Base-by-base conservation (phyloP, 2,797 vertebrate species). In the Urocyon cinereoargenteus region DNA sequence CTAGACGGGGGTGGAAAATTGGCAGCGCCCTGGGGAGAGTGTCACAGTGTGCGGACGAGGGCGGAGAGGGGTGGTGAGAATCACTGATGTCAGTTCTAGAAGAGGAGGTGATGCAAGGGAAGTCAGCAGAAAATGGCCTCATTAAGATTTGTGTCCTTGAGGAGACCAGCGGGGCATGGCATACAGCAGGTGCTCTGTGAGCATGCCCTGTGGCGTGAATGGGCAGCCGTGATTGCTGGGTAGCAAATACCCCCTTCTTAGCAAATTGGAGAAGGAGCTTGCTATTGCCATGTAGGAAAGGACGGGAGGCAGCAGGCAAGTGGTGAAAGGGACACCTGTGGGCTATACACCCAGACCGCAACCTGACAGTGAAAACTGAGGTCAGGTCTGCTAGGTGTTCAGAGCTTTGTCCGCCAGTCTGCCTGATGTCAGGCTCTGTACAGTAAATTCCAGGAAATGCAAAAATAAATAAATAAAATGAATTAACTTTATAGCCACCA, bases 291-390 rank as follows among this genome's bases (percentile, higher is more conserved):
- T 0, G 1, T 2, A 31, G 49, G 45, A 13, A 40, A 36, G 19
- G 11, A 11, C 12, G 57, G 55, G 79, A 31, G 45, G n/a, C 1
- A 55, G 26, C 19, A 62, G 61, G 28, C 5, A 15, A 59, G 59
- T 16, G 15, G 14, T 5, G 7, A 31, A 19, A 15, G 70, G 55
- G 19, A 5, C 19, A 4, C 6, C 14, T 18, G 24, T 8, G 31
- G 28, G 34, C 9, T 2, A 8, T 21, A 40, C 68, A 12, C 19
- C 19, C 45, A 21, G 18, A 5, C 34, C 12, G 0, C 28, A 5
- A 3, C 1, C 1, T 10, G 18, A 45, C 1, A 2, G 3, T 2
- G 5, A 34, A 53, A 2, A 1, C 4, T 1, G 26, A 73, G 26
- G 26, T 26, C 36, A 10, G 16, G 7, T 26, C 51, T 45, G 21